These are phyloP conservation scores for Apotomis betuletana DNA, from an alignment of 2,888 invertebrate genomes.

Conservation along the genomic window DNA sequence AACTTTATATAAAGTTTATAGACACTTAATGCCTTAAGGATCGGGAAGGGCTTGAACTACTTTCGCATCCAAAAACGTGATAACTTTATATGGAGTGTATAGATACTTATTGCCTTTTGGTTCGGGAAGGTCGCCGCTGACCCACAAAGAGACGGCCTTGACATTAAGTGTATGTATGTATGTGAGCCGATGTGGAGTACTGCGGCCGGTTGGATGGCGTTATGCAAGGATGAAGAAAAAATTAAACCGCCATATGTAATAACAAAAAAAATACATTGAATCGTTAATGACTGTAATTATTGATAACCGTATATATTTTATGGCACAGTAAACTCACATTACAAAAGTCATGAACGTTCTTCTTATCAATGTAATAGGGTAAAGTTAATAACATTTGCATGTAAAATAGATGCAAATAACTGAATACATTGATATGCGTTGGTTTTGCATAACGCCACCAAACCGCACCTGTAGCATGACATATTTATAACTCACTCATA, in stretches of 20 bases:
- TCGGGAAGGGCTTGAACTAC: neutral
- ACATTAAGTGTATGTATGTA: slow-evolving; percentile 35
- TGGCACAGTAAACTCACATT: no score
- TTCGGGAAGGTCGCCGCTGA: neutral
- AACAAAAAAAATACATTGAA: no score
- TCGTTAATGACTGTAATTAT: no score
- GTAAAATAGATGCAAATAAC: neutral
- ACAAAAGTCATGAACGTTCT: no score
- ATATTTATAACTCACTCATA: no score
- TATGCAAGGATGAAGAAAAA: neutral
- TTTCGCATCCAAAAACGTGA: neutral
- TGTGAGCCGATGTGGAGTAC: slow-evolving; percentile 28
- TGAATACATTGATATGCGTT: no score
- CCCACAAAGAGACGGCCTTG: slow-evolving; percentile 32
- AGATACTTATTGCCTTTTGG: neutral
- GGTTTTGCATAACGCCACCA: no score
- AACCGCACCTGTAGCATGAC: no score
- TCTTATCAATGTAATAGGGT: no score
- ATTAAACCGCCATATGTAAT: no score
- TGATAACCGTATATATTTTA: no score
- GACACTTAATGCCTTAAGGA: neutral
- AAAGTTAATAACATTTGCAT: neutral
- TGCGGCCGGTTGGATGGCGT: slow-evolving; percentile 15
- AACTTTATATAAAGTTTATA: neutral
- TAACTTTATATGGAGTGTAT: neutral